Conservation (phyloP, 1,140 invertebrate species). For the Heliconius congener region DNA sequence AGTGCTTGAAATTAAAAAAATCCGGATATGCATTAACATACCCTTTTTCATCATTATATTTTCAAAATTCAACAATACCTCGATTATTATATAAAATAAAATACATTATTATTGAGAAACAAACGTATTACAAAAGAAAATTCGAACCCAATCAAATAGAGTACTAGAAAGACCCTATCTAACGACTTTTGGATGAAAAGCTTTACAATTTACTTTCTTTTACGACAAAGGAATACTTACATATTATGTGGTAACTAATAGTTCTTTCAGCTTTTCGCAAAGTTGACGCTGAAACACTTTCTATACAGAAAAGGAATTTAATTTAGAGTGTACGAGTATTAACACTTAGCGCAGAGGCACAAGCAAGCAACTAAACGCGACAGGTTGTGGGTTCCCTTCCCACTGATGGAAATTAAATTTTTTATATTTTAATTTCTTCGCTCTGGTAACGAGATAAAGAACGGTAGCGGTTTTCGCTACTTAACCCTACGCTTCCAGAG, state of each 20-base stretch:
- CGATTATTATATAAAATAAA: background rate
- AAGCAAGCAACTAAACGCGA: no score
- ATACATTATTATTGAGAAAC: background rate
- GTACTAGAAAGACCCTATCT: conserved; percentile 19
- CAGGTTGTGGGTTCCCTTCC: no score
- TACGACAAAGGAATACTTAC: conserved; percentile 1
- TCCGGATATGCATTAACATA: no score
- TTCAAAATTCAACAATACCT: background rate
- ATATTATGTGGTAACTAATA: conserved; percentile 5
- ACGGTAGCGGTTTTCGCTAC: no score
- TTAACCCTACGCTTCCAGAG: no score
- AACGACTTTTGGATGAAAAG: conserved; percentile 16
- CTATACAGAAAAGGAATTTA: background rate
- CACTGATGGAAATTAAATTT: no score
- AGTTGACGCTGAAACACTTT: conserved; percentile 6
- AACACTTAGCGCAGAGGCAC: background rate
- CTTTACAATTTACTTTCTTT: conserved; percentile 13
- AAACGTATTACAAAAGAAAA: conserved; percentile 8
- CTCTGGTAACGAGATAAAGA: no score
- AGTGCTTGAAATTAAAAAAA: no score
- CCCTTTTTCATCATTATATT: background rate
- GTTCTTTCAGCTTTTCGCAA: background rate
- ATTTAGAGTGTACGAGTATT: background rate
- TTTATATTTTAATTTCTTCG: no score
- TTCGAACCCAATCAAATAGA: conserved; percentile 21